phyloP scores from a whole-genome alignment of 2,888 invertebrate genomes.

The Cordilura impudica region DNA sequence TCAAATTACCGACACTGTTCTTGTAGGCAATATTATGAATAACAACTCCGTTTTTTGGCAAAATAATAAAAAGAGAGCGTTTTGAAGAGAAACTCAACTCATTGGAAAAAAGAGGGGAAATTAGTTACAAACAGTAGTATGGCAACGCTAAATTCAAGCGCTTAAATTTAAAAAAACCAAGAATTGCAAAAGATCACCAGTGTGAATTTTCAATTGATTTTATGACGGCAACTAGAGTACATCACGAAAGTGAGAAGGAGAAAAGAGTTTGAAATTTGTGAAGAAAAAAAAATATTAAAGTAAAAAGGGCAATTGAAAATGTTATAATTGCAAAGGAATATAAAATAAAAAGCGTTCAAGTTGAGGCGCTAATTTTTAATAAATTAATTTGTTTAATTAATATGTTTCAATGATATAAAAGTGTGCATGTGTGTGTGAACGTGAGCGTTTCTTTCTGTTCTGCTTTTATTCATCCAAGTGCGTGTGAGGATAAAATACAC shows the following conservation, averaged over 20 bases:
- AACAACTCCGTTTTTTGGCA: neutral
- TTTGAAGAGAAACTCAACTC: constrained; percentile 14
- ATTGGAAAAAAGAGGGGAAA: neutral
- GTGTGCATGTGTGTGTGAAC: constrained; percentile 37
- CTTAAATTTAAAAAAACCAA: constrained; percentile 42
- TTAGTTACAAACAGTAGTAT: neutral
- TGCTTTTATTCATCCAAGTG: neutral
- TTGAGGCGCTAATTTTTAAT: neutral
- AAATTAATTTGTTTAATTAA: constrained; percentile 24
- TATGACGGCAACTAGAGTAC: constrained; percentile 55
- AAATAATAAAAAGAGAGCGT: neutral
- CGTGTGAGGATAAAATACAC: constrained; percentile 28
- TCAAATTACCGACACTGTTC: neutral
- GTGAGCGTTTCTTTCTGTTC: constrained; percentile 15
- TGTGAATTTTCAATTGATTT: constrained; percentile 38
- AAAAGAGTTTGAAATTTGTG: constrained; percentile 17
- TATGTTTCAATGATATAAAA: constrained; percentile 4
- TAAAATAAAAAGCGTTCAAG: neutral
- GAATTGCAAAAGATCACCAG: constrained; percentile 32
- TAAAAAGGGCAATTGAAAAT: constrained; percentile 17
- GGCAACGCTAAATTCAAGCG: constrained; percentile 35
- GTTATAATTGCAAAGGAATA: constrained; percentile 40
- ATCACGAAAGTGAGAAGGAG: constrained; percentile 5
- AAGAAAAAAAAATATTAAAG: neutral
- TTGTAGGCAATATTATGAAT: neutral